Evolutionary conservation across 2,797 vertebrate genomes (phyloP).

Genomic region (Sphenodon punctatus): DNA sequence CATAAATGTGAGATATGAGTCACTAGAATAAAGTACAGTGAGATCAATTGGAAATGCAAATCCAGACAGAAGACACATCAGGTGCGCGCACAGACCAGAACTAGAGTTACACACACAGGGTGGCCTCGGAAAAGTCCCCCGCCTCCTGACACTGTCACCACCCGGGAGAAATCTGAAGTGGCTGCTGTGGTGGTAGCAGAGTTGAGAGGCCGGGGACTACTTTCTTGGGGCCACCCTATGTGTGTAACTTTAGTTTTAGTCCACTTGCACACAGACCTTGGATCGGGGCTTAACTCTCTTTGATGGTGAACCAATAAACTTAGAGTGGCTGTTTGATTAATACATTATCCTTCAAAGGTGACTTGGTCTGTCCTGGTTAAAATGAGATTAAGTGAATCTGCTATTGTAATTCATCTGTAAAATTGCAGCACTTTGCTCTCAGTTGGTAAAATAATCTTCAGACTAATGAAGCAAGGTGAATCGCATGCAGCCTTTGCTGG

Average conservation of each 20-base stretch:
- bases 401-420: conserved; percentile 63
- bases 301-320: conserved; percentile 44
- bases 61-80: background rate
- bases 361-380: conserved; percentile 47
- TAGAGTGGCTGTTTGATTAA: conserved; percentile 34
- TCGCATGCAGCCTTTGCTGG: conserved; percentile 49
- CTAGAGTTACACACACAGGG: too few species aligned
- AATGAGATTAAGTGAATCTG: conserved; percentile 70
- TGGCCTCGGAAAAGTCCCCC: too few species aligned
- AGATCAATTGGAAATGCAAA: conserved; percentile 54
- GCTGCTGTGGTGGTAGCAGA: too few species aligned
- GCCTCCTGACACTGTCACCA: too few species aligned
- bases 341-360: conserved; percentile 58
- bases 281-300: conserved; percentile 41
- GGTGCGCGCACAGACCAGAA: too few species aligned
- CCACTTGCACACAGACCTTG: too few species aligned
- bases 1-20: conserved; percentile 28
- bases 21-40: conserved; percentile 37
- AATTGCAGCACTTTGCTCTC: conserved; percentile 67
- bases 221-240: too few species aligned
- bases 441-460: conserved; percentile 69
- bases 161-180: too few species aligned
- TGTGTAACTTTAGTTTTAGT: too few species aligned
- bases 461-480: conserved; percentile 70
- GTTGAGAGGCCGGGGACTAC: too few species aligned